phyloP scores from a whole-genome alignment of 2,113 vertebrate genomes.

The mouse (Mus musculus) region GRCm39 chr1:30825501-30826000 shows the following conservation, averaged over 20 bases:
- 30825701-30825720: not conserved
- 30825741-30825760: not conserved
- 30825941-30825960: not conserved
- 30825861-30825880: not conserved
- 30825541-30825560: not conserved
- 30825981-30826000: not conserved
- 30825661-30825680: not conserved
- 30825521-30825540: not conserved
- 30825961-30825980: not conserved
- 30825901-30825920: not conserved
- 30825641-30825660: slow-evolving; percentile 33
- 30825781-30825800: not conserved
- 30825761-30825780: not conserved
- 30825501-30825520: not conserved
- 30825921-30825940: not conserved
- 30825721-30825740: not conserved
- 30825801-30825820: slow-evolving; percentile 9
- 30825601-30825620: not conserved
- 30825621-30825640: not conserved
- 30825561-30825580: not conserved
- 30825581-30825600: not conserved
- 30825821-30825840: not conserved
- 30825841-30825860: not conserved
- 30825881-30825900: not conserved
- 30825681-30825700: not conserved